These are phyloP conservation scores for Enhydra lutris DNA, from an alignment of 2,113 vertebrate species.

Conservation along the genomic window DNA sequence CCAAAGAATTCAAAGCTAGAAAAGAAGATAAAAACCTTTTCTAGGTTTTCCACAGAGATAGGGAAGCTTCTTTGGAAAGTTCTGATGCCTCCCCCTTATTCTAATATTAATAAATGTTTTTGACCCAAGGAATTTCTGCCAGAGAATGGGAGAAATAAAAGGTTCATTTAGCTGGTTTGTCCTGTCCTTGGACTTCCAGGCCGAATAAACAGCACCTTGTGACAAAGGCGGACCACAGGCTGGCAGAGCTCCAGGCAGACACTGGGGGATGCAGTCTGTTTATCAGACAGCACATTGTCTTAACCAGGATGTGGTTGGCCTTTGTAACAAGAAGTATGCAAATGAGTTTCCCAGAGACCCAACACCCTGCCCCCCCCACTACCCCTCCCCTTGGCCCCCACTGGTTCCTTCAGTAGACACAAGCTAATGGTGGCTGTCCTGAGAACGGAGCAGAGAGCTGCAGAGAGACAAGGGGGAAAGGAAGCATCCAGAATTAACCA, in stretches of 20 bases:
- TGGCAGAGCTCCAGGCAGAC: constrained; percentile 78
- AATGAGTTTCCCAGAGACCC: constrained; percentile 60
- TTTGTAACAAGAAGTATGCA: constrained; percentile 73
- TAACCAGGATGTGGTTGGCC: constrained; percentile 78
- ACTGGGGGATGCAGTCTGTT: constrained; percentile 68
- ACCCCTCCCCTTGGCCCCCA: constrained; percentile 26
- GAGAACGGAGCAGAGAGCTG: constrained; percentile 61
- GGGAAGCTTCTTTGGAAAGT: background rate
- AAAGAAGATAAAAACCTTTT: background rate
- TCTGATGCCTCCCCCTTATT: background rate
- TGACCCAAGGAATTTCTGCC: constrained; percentile 71
- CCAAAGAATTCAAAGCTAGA: background rate
- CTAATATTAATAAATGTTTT: constrained; percentile 68
- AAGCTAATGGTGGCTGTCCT: constrained; percentile 40
- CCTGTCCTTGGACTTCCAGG: constrained; percentile 74
- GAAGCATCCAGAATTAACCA: constrained; percentile 73
- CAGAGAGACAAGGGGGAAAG: constrained; percentile 58
- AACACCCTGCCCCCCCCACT: constrained; percentile 50
- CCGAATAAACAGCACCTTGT: constrained; percentile 75
- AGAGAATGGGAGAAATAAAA: constrained; percentile 76
- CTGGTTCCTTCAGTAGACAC: constrained; percentile 25
- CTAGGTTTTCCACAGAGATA: background rate
- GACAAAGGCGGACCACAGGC: constrained; percentile 75
- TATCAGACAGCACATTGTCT: constrained; percentile 81
- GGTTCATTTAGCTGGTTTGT: constrained; percentile 76